A percentile compares a stretch with the other conserved stretches of the same genome.
These are phyloP conservation scores for Drosophila falleni DNA, from an alignment of 2,888 invertebrate genomes.

Conservation along the genomic window DNA sequence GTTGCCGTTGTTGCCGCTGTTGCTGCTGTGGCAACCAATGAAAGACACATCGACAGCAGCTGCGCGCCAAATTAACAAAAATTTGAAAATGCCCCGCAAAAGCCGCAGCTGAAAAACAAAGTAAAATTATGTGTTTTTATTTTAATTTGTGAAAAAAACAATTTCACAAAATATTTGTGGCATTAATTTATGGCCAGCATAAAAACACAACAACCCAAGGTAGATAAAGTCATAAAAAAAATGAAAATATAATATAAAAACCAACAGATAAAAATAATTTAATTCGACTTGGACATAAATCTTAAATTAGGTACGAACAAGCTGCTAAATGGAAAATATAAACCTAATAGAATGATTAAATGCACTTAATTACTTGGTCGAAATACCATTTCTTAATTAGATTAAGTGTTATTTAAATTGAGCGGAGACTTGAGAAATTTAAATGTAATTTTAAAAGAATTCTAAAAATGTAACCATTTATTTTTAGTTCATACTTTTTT, in stretches of 20 bases:
- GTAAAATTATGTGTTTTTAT: slow-evolving; percentile 60
- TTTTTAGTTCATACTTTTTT: background rate
- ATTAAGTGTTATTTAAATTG: slow-evolving; percentile 1
- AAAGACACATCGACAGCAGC: slow-evolving; percentile 80
- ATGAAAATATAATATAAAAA: slow-evolving; percentile 24
- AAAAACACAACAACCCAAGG: slow-evolving; percentile 44
- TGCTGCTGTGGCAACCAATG: slow-evolving; percentile 50
- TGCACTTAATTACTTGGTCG: slow-evolving; percentile 2
- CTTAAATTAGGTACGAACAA: slow-evolving; percentile 20
- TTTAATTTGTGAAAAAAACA: slow-evolving; percentile 31
- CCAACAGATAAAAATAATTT: slow-evolving; percentile 36
- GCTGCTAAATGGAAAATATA: background rate
- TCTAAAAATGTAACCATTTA: background rate
- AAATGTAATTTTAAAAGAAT: background rate
- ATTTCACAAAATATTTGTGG: slow-evolving; percentile 72
- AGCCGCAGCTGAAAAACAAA: slow-evolving; percentile 57
- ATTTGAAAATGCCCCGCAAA: slow-evolving; percentile 52
- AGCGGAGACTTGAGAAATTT: background rate
- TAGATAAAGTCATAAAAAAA: slow-evolving; percentile 29
- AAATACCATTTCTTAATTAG: slow-evolving; percentile 1
- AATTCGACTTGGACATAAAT: slow-evolving; percentile 23
- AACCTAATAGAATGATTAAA: slow-evolving; percentile 19
- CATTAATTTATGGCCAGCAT: slow-evolving; percentile 73
- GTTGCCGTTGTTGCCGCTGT: slow-evolving; percentile 37
- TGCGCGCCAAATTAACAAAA: slow-evolving; percentile 72